Base-by-base conservation (phyloP, 2,888 invertebrate genomes). In the Microplitis manilae region DNA sequence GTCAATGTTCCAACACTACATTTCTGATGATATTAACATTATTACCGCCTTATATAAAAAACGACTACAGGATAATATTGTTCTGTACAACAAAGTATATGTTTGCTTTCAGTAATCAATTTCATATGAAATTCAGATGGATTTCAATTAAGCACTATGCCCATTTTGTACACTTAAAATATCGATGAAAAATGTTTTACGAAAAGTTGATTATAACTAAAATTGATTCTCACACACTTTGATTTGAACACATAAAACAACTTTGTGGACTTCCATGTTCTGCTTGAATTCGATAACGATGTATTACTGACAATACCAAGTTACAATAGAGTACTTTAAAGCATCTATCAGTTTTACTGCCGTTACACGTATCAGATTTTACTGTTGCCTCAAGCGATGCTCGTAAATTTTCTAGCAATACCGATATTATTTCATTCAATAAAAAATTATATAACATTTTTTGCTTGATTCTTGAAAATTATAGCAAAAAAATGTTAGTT, bases 191-290 rank as follows among this genome's bases (percentile, higher is more conserved):
- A 13, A 13, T 50, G 2, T 50, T 7, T 8, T 50, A 13, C 6
- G 13, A 13, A 50, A 8, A 9, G 2, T 13, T 9, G 13, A 50
- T 50, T 50, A 50, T 13, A 50, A 13, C 13, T 4, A 50, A 50
- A 13, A 8, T 50, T 50, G 2, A 50, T 13, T 8, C 8, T 50
- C 50, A 50, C 50, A 50, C 13, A 30, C 50, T 13, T 50, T 13
- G 50, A 50, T 5, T 50, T 50, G 1, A 50, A 50, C 8, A 50
- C 13, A 50, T 50, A 8, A 1, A 13, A 50, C 50, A 13, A 8
- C 6, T 50, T 13, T 68, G 41, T 68, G 7, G 15, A 68, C 15
- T 68, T 40, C 40, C 40, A 41, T 68, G 68, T 68, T 68, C 20
- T 15, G 5, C 8, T 17, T 9, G 41, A 50, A 41, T 15, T 41